phyloP scores from a whole-genome alignment of 2,888 invertebrate genomes.

The Slavum lentiscoides region DNA sequence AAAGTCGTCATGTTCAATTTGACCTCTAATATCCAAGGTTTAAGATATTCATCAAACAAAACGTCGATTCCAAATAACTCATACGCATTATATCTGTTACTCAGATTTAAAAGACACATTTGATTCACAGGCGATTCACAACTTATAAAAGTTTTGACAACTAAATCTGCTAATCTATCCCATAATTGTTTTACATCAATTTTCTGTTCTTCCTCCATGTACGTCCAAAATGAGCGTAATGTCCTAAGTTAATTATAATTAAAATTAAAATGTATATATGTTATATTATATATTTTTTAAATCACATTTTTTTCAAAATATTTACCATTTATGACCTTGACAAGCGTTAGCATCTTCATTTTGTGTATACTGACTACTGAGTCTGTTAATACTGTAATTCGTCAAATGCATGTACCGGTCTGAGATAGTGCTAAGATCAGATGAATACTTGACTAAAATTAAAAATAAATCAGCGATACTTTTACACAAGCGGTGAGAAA shows the following conservation, averaged over 20 bases:
- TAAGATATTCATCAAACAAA: constrained; percentile 83
- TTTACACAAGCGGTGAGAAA: too few species aligned
- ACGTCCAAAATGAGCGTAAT: constrained; percentile 76
- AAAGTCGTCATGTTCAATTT: too few species aligned
- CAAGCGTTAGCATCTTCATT: constrained; percentile 89
- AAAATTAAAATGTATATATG: too few species aligned
- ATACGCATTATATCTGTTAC: constrained; percentile 84
- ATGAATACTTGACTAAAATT: constrained; percentile 55
- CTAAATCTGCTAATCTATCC: constrained; percentile 83
- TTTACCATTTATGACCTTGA: constrained; percentile 93
- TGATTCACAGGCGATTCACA: constrained; percentile 78
- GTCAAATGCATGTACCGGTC: constrained; percentile 91
- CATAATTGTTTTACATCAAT: constrained; percentile 79
- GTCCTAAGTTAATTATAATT: constrained; percentile 65
- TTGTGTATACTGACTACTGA: constrained; percentile 80
- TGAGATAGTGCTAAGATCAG: constrained; percentile 69
- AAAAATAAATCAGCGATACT: too few species aligned
- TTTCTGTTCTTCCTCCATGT: constrained; percentile 70
- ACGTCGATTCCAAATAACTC: constrained; percentile 96
- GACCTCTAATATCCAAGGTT: constrained; percentile 94
- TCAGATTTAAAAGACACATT: constrained; percentile 74
- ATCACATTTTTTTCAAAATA: constrained; percentile 50
- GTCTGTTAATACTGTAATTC: constrained; percentile 88
- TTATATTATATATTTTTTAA: too few species aligned
- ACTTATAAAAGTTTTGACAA: constrained; percentile 90